A percentile compares a stretch with the other conserved stretches of the same genome.
phyloP scores from a whole-genome alignment of 2,888 invertebrate genomes.

The Patella depressa region DNA sequence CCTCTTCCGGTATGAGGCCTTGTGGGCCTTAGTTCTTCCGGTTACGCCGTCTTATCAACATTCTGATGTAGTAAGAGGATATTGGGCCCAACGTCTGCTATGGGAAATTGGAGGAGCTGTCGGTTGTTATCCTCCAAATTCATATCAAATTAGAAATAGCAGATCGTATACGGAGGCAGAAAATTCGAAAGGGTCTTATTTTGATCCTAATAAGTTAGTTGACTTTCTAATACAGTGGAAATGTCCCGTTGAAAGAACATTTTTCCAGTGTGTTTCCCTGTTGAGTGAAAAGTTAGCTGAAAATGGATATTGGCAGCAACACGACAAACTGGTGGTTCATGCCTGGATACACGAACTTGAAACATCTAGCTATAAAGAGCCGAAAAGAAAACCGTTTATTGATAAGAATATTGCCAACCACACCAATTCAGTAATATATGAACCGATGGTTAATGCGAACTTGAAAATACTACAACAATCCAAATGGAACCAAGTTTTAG shows the following conservation, averaged over 20 bases:
- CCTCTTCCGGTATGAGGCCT: conserved; percentile 47
- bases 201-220: conserved; percentile 26
- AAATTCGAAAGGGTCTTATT: conserved; percentile 39
- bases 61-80: conserved; percentile 57
- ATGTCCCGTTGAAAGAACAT: conserved; percentile 35
- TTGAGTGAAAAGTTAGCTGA: conserved; percentile 36
- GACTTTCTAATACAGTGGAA: conserved; percentile 40
- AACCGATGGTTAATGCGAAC: no score
- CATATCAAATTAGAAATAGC: conserved; percentile 42
- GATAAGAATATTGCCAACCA: no score
- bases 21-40: conserved; percentile 56
- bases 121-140: conserved; percentile 47
- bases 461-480: no score
- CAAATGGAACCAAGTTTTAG: no score
- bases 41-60: conserved; percentile 46
- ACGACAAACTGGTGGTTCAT: conserved; percentile 13
- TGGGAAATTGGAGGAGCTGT: conserved; percentile 46
- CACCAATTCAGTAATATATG: no score
- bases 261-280: conserved; percentile 40
- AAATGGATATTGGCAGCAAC: conserved; percentile 33
- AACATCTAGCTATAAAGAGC: no score
- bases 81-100: conserved; percentile 54
- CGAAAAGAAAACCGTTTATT: no score
- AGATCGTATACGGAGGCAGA: conserved; percentile 48
- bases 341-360: conserved; percentile 11